These are phyloP conservation scores for Danio aesculapii DNA, from an alignment of 2,797 vertebrate genomes.

Conservation along the genomic window DNA sequence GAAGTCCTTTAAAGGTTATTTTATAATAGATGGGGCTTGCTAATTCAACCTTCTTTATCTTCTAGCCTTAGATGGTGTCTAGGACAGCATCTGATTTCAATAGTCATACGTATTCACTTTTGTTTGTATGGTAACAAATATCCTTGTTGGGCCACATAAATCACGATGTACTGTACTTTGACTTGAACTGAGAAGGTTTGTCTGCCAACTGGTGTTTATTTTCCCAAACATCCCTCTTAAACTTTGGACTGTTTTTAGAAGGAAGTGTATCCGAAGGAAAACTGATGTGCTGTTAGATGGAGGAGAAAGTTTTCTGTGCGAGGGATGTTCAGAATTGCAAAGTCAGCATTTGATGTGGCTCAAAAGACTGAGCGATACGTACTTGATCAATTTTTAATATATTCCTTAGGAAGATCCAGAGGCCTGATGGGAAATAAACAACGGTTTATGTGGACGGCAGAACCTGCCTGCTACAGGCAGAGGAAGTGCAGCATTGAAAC, in stretches of 20 bases:
- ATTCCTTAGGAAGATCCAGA: conserved; percentile 31
- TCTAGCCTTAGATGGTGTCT: conserved; percentile 50
- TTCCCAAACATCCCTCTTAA: conserved; percentile 19
- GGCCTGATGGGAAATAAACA: conserved; percentile 39
- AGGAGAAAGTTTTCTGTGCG: conserved; percentile 3
- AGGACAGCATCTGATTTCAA: conserved; percentile 39
- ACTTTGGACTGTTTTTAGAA: background rate
- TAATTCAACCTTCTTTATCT: conserved; percentile 59
- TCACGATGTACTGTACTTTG: background rate
- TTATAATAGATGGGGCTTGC: conserved; percentile 59
- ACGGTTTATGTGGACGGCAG: conserved; percentile 8
- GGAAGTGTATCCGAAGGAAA: conserved; percentile 1
- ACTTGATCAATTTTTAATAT: conserved; percentile 40
- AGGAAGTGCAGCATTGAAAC: conserved; percentile 12
- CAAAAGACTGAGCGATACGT: conserved; percentile 17
- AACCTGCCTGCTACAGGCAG: conserved; percentile 14
- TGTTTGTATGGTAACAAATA: conserved; percentile 38
- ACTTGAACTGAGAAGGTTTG: conserved; percentile 14
- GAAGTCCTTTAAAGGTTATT: conserved; percentile 61
- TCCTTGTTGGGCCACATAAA: conserved; percentile 24
- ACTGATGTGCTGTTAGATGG: conserved; percentile 8
- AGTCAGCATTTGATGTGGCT: conserved; percentile 33
- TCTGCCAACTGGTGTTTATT: conserved; percentile 19
- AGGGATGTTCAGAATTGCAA: conserved; percentile 20
- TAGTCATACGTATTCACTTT: conserved; percentile 30